These are phyloP conservation scores for Campylomormyrus tamandua DNA, from an alignment of 2,113 vertebrate genomes.

Conservation along the genomic window DNA sequence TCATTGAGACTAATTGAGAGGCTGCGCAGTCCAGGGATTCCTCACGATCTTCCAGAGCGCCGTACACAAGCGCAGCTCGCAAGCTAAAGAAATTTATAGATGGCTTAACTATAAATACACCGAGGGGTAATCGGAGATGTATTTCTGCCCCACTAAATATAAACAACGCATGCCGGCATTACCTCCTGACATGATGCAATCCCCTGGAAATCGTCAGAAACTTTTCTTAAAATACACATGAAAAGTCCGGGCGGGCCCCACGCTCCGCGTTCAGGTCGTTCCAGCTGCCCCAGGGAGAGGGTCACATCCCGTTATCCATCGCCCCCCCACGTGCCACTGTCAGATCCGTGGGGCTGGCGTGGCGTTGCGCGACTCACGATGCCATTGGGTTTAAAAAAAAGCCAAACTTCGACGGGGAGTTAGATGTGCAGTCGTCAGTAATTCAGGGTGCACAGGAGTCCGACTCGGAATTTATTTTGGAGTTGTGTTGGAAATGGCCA, in stretches of 20 bases:
- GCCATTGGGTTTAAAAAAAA: background rate
- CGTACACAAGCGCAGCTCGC: slow-evolving; percentile 14
- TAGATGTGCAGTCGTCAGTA: background rate
- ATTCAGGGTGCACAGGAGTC: background rate
- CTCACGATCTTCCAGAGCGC: slow-evolving; percentile 11
- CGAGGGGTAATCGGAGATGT: slow-evolving; percentile 38
- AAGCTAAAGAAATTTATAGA: slow-evolving; percentile 34
- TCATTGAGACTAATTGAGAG: background rate
- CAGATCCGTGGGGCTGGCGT: background rate
- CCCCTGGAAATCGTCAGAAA: slow-evolving; percentile 51
- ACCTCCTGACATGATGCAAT: slow-evolving; percentile 48
- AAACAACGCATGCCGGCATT: slow-evolving; percentile 48
- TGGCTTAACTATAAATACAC: slow-evolving; percentile 47
- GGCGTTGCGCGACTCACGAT: background rate
- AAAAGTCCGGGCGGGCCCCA: slow-evolving; percentile 28
- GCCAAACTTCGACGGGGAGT: background rate
- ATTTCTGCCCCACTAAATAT: slow-evolving; percentile 50
- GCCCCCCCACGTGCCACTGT: background rate
- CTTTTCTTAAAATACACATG: slow-evolving; percentile 58
- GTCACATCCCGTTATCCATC: background rate
- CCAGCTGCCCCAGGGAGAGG: background rate
- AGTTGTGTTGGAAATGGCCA: background rate
- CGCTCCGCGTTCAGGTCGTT: background rate
- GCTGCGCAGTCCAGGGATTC: slow-evolving; percentile 7
- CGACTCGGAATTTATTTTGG: background rate